A percentile compares a stretch with the other conserved stretches of the same genome.
Evolutionary conservation across 2,113 vertebrate species (phyloP).

Genomic region (Catharus bicknelli): DNA sequence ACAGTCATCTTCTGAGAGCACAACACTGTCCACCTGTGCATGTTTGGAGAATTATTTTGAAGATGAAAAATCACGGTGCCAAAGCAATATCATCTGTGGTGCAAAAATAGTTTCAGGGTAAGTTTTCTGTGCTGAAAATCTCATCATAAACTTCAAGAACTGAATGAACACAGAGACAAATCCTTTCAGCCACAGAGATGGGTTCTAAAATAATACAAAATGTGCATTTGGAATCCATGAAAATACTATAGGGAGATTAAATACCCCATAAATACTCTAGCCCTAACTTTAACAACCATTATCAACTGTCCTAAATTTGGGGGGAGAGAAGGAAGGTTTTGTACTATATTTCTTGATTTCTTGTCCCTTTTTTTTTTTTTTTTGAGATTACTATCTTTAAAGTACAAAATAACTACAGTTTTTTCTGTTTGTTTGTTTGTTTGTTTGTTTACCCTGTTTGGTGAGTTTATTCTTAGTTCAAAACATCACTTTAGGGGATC

Average conservation of each 20-base stretch:
- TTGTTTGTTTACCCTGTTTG: neutral
- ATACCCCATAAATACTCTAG: neutral
- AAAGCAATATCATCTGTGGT: neutral
- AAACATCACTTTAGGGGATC: neutral
- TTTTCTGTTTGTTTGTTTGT: neutral
- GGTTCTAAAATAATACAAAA: conserved; percentile 22
- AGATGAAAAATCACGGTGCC: conserved; percentile 8
- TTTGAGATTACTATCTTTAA: neutral
- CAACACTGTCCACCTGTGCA: neutral
- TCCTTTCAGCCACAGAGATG: neutral
- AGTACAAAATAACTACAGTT: neutral
- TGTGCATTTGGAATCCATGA: neutral
- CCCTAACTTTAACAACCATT: neutral
- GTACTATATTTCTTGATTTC: neutral
- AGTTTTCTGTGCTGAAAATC: neutral
- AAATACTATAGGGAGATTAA: neutral
- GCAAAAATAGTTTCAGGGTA: neutral
- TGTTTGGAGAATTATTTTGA: neutral
- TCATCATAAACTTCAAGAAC: neutral
- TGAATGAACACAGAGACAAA: neutral
- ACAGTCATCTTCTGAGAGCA: neutral
- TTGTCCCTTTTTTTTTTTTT: neutral
- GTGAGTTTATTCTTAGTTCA: neutral
- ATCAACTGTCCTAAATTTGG: neutral
- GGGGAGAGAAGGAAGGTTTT: neutral